A percentile compares a stretch with the other conserved stretches of the same genome.
phyloP scores from a whole-genome alignment of 37 sponge, comb jelly and placozoan genomes.

The Amphimedon queenslandica region DNA sequence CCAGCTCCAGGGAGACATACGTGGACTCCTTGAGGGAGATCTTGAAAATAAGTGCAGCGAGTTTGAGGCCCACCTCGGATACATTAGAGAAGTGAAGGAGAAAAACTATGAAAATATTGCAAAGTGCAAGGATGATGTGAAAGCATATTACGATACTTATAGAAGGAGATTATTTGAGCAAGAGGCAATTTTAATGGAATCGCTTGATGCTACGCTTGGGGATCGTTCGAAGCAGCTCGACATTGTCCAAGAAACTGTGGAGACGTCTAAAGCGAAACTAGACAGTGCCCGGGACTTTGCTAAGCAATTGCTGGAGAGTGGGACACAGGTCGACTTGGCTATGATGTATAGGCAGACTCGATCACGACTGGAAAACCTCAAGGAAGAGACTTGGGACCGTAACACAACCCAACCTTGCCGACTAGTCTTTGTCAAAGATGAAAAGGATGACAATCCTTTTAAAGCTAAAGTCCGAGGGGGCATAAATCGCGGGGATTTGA shows the following conservation, averaged over 20 bases:
- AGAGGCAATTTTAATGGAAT: background rate
- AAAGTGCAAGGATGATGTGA: background rate
- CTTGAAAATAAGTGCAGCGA: constrained; percentile 1
- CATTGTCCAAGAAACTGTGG: background rate
- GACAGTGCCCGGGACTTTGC: constrained; percentile 8
- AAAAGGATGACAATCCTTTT: background rate
- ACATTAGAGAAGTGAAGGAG: constrained; percentile 1
- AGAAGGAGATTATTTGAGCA: background rate
- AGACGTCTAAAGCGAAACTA: background rate
- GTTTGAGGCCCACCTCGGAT: constrained; percentile 2
- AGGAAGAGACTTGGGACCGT: constrained; percentile 7
- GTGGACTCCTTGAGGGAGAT: background rate
- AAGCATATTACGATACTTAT: background rate
- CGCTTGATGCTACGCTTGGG: background rate
- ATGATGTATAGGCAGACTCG: constrained; percentile 7
- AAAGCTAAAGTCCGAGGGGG: constrained; percentile 2
- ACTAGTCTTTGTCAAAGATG: background rate
- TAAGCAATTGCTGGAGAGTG: constrained; percentile 7
- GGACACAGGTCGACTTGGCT: background rate
- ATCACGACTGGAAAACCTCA: background rate
- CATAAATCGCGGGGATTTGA: background rate
- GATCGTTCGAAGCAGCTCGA: constrained; percentile 2
- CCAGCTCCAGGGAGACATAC: background rate
- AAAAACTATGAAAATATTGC: background rate
- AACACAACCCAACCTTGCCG: background rate